Conservation (phyloP, 2,888 invertebrate genomes). For the Cetonia aurata region DNA sequence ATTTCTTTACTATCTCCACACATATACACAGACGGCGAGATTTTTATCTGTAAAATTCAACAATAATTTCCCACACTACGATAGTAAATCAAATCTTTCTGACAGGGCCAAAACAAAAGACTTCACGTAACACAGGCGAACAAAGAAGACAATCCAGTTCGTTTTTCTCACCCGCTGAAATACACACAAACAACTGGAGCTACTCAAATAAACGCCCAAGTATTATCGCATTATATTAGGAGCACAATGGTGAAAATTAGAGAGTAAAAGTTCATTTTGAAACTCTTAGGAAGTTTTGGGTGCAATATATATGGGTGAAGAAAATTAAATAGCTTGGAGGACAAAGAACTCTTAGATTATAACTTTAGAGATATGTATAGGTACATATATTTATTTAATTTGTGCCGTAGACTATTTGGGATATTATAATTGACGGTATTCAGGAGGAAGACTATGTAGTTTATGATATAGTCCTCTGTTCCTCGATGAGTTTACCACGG, state of each 20-base stretch:
- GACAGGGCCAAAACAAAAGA: conserved; percentile 18
- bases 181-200: no score
- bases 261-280: conserved; percentile 25
- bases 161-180: conserved; percentile 18
- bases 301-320: background rate
- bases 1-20: no score
- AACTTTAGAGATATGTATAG: no score
- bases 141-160: conserved; percentile 11
- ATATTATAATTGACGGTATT: no score
- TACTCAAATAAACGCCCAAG: conserved; percentile 8
- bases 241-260: conserved; percentile 29
- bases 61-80: no score
- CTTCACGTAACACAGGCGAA: background rate
- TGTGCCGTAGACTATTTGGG: no score
- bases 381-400: no score
- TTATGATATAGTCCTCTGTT: background rate
- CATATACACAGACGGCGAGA: no score
- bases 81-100: conserved; percentile 9
- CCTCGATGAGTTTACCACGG: background rate
- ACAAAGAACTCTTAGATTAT: no score
- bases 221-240: conserved; percentile 7
- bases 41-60: no score
- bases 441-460: no score
- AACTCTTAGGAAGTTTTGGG: conserved; percentile 22
- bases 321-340: no score